phyloP scores from a whole-genome alignment of 2,888 invertebrate species.

The Herminia tarsipennalis region DNA sequence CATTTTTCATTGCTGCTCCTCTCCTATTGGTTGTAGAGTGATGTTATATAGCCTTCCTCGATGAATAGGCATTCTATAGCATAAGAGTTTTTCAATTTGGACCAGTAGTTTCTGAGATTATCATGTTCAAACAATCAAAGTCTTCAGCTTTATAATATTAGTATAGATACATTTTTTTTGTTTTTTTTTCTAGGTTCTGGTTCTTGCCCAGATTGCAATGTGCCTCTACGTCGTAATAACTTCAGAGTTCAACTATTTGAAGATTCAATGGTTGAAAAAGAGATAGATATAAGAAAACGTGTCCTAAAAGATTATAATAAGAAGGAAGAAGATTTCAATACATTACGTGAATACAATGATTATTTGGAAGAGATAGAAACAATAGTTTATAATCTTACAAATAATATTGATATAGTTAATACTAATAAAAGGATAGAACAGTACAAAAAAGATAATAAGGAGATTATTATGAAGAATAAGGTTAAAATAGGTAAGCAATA shows the following conservation, averaged over 20 bases:
- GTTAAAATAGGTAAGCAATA: slow-evolving; percentile 88
- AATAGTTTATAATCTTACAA: slow-evolving; percentile 95
- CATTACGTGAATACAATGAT: slow-evolving; percentile 95
- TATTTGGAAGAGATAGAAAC: slow-evolving; percentile 98
- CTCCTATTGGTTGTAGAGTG: too few species aligned
- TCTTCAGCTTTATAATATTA: too few species aligned
- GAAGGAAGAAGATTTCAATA: slow-evolving; percentile 96
- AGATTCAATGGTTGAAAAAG: slow-evolving; percentile 98
- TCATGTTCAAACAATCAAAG: too few species aligned
- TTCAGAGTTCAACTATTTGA: slow-evolving; percentile 98
- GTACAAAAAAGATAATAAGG: slow-evolving; percentile 96
- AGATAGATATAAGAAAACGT: slow-evolving; percentile 96
- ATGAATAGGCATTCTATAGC: too few species aligned
- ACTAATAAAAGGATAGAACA: slow-evolving; percentile 96
- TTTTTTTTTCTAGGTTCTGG: slow-evolving; percentile 92
- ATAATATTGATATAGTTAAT: slow-evolving; percentile 94
- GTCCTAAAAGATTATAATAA: slow-evolving; percentile 97
- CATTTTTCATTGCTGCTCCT: too few species aligned
- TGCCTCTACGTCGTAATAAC: slow-evolving; percentile 94
- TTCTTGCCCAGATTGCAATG: slow-evolving; percentile 97
- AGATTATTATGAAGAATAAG: slow-evolving; percentile 92
- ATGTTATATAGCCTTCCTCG: too few species aligned
- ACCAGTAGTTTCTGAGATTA: too few species aligned
- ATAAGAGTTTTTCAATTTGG: too few species aligned
- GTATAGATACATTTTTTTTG: neutral